phyloP scores from a whole-genome alignment of 1,140 invertebrate species.

The Neelides sp. region DNA sequence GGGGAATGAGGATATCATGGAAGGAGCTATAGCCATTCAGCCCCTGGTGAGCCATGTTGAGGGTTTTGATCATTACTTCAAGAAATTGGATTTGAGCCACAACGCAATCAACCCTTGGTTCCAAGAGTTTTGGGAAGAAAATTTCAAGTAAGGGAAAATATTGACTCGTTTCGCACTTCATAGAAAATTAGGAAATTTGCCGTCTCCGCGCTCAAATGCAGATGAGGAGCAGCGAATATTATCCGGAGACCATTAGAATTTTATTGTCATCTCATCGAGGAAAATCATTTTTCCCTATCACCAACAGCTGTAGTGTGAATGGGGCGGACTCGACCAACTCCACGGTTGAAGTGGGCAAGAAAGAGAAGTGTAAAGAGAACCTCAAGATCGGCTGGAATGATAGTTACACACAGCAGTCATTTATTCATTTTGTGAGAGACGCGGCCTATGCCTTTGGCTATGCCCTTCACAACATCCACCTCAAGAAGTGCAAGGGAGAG shows the following conservation, averaged over 20 bases:
- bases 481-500: constrained; percentile 33
- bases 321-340: not conserved
- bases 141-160: constrained; percentile 39
- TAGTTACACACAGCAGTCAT: constrained; percentile 39
- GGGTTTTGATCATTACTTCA: constrained; percentile 45
- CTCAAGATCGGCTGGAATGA: constrained; percentile 15
- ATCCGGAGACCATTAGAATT: no score
- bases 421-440: constrained; percentile 45
- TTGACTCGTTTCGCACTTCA: no score
- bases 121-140: constrained; percentile 49
- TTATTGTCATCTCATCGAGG: no score
- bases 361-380: constrained; percentile 1
- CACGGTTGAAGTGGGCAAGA: constrained; percentile 13
- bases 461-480: constrained; percentile 41
- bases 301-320: not conserved
- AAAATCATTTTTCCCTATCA: no score
- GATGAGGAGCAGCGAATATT: no score
- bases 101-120: constrained; percentile 45
- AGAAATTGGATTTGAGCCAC: constrained; percentile 34
- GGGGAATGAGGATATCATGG: constrained; percentile 34
- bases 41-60: constrained; percentile 38
- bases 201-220: no score
- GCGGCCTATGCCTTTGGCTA: constrained; percentile 44
- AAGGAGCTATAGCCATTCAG: constrained; percentile 45
- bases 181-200: no score